Percentiles rank a stretch among this genome's conserved stretches.
These are phyloP conservation scores for Hexactinellida sp. DNA, from an alignment of 37 sponge, comb jelly and placozoan species.

Conservation along the genomic window DNA sequence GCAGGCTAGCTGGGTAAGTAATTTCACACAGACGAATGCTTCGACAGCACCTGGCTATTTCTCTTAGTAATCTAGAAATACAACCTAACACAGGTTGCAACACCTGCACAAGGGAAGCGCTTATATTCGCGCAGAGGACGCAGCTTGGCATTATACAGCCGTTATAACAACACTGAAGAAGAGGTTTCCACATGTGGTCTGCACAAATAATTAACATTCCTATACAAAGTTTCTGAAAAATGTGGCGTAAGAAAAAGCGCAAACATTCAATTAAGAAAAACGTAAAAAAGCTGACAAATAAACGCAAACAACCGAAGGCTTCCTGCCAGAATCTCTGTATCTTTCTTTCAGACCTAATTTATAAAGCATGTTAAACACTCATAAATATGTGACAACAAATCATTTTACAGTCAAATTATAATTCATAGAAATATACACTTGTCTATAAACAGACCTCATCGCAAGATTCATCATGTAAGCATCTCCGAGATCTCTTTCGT, in stretches of 20 bases:
- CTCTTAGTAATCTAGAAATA: background rate
- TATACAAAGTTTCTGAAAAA: background rate
- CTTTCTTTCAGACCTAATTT: background rate
- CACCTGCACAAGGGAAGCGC: background rate
- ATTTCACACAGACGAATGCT: background rate
- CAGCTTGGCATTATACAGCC: background rate
- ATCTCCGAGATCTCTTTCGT: background rate
- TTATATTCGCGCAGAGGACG: background rate
- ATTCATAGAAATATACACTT: too few relatives aligned
- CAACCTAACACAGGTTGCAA: background rate
- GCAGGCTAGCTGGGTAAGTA: background rate
- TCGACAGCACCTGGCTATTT: background rate
- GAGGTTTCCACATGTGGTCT: background rate
- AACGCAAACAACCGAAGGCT: background rate
- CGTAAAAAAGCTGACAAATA: background rate
- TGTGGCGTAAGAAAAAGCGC: background rate
- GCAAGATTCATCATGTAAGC: background rate
- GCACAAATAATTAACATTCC: background rate
- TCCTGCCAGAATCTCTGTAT: slow-evolving; percentile 5
- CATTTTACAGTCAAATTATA: too few relatives aligned
- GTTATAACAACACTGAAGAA: slow-evolving; percentile 2
- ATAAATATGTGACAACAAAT: background rate
- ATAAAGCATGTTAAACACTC: background rate
- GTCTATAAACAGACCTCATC: background rate
- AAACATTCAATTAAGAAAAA: slow-evolving; percentile 1